These are phyloP conservation scores for Hypotaenidia okinawae DNA, from an alignment of 2,797 vertebrate species.

Conservation along the genomic window DNA sequence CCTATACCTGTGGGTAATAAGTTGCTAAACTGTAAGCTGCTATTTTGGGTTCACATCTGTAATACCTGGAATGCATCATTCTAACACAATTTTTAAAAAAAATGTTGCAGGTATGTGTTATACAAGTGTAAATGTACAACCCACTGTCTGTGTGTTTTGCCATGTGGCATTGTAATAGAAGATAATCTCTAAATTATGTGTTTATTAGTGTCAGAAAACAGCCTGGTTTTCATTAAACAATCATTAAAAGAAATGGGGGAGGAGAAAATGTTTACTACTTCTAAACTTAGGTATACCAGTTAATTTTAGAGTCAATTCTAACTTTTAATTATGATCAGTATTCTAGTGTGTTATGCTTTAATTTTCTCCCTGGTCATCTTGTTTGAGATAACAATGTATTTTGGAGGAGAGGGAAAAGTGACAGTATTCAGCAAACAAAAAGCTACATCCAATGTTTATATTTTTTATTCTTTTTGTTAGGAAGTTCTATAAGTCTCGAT, in stretches of 20 bases:
- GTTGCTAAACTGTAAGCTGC: neutral
- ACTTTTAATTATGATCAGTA: neutral
- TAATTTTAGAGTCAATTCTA: neutral
- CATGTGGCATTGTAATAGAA: neutral
- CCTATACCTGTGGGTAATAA: neutral
- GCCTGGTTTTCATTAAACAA: neutral
- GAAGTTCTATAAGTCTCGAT: neutral
- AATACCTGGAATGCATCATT: neutral
- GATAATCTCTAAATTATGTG: neutral
- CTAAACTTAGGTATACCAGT: neutral
- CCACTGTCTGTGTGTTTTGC: neutral
- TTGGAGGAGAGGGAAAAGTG: neutral
- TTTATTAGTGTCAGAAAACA: neutral
- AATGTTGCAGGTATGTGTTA: neutral
- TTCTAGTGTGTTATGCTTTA: neutral
- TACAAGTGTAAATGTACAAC: neutral
- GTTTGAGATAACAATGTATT: neutral
- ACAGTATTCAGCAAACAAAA: neutral
- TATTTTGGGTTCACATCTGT: neutral
- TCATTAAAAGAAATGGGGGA: neutral
- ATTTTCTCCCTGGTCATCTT: neutral
- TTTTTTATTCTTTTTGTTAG: neutral
- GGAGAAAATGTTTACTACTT: neutral
- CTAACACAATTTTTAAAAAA: neutral
- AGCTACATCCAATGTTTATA: neutral